A percentile compares a stretch with the other conserved stretches of the same genome.
These are phyloP conservation scores for Thera britannica DNA, from an alignment of 2,888 invertebrate species.

Conservation along the genomic window DNA sequence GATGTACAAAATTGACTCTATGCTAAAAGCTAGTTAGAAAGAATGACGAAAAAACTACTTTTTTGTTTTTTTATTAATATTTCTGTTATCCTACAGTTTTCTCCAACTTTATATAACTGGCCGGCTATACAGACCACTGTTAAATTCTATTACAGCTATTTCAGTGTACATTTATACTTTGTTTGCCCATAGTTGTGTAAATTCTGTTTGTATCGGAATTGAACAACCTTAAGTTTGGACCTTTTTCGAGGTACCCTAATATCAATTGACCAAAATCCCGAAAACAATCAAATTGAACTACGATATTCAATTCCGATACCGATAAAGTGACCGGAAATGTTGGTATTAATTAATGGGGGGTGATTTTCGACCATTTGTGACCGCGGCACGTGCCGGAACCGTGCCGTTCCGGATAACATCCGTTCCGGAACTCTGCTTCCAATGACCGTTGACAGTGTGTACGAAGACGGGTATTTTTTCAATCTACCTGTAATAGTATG, in stretches of 20 bases:
- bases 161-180: too few relatives aligned
- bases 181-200: too few relatives aligned
- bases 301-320: slow-evolving; percentile 19
- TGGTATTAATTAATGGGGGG: slow-evolving; percentile 27
- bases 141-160: too few relatives aligned
- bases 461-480: background rate
- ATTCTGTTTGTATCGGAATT: too few relatives aligned
- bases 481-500: too few relatives aligned
- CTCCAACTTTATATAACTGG: too few relatives aligned
- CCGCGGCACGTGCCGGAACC: slow-evolving; percentile 47
- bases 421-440: slow-evolving; percentile 19
- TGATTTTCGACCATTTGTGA: slow-evolving; percentile 37
- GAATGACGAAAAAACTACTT: too few relatives aligned
- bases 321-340: slow-evolving; percentile 30
- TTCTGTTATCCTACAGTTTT: too few relatives aligned
- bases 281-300: background rate
- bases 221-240: background rate
- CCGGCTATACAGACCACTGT: too few relatives aligned
- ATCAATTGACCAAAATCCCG: background rate
- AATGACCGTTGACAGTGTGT: slow-evolving; percentile 14
- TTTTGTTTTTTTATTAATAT: too few relatives aligned
- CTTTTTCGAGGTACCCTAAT: background rate
- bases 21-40: too few relatives aligned
- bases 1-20: too few relatives aligned
- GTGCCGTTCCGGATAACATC: slow-evolving; percentile 43